Evolutionary conservation across 2,888 invertebrate species (phyloP).

Genomic region (Sinelater perroti): DNA sequence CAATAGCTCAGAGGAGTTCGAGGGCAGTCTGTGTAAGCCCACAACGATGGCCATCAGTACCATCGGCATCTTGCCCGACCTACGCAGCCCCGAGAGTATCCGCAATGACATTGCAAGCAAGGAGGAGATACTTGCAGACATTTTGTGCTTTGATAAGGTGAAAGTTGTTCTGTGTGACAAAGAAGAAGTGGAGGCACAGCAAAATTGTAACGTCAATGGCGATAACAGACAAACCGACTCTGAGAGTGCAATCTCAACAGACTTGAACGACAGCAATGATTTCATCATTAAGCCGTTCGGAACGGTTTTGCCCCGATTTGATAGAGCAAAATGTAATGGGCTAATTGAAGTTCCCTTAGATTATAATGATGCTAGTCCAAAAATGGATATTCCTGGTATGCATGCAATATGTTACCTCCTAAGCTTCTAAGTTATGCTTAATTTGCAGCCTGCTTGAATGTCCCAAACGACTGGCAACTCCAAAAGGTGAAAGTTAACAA

Average conservation of each 20-base stretch:
- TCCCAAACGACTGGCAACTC: constrained; percentile 70
- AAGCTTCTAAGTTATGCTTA: background rate
- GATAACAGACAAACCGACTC: background rate
- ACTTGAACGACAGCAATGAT: background rate
- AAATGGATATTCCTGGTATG: constrained; percentile 33
- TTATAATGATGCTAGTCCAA: constrained; percentile 37
- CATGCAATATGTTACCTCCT: background rate
- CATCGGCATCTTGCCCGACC: constrained; percentile 62
- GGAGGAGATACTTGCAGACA: constrained; percentile 75
- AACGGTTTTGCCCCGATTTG: background rate
- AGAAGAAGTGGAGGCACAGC: background rate
- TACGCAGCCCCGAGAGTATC: constrained; percentile 71
- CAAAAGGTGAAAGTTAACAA: constrained; percentile 59
- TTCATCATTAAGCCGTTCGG: constrained; percentile 3
- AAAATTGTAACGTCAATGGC: too few relatives aligned
- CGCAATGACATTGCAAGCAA: constrained; percentile 78
- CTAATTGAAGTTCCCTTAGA: constrained; percentile 20
- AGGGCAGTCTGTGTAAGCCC: constrained; percentile 52
- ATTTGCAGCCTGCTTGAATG: constrained; percentile 60
- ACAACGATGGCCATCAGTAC: constrained; percentile 63
- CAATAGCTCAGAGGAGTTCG: constrained; percentile 54
- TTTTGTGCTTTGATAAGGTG: constrained; percentile 68
- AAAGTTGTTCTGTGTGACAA: constrained; percentile 43
- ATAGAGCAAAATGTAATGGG: background rate
- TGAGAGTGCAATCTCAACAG: background rate